A percentile compares a stretch with the other conserved stretches of the same genome.
phyloP scores from a whole-genome alignment of 2,888 invertebrate genomes.

The Lasioglossum vierecki region DNA sequence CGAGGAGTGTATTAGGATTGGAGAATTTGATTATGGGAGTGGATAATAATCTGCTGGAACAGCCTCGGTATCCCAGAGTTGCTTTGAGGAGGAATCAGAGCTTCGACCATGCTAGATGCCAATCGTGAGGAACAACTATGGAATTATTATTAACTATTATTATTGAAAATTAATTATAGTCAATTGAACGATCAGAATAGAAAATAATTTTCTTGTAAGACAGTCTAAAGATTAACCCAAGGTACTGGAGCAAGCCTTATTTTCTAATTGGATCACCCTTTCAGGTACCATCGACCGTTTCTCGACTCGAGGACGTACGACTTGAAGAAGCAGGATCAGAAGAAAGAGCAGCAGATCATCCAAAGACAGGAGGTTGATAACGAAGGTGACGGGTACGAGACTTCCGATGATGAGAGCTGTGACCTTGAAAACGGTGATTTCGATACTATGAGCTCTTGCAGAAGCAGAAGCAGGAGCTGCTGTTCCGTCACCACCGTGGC shows the following conservation, averaged over 20 bases:
- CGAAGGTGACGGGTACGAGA: slow-evolving; percentile 77
- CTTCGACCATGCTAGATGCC: slow-evolving; percentile 77
- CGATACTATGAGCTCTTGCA: slow-evolving; percentile 83
- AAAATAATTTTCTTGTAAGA: background rate
- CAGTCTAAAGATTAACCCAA: background rate
- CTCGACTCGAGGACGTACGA: slow-evolving; percentile 79
- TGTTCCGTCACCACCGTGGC: slow-evolving; percentile 88
- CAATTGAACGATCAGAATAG: no score
- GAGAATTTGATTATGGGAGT: slow-evolving; percentile 65
- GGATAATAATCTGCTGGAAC: slow-evolving; percentile 59
- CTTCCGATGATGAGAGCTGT: slow-evolving; percentile 81
- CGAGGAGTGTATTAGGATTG: slow-evolving; percentile 71
- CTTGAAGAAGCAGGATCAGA: slow-evolving; percentile 71
- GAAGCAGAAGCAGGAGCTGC: slow-evolving; percentile 84
- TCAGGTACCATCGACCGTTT: slow-evolving; percentile 68
- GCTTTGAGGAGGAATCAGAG: slow-evolving; percentile 79
- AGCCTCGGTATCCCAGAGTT: slow-evolving; percentile 53
- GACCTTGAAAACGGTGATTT: slow-evolving; percentile 80
- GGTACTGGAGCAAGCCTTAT: background rate
- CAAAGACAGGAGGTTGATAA: slow-evolving; percentile 63
- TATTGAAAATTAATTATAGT: no score
- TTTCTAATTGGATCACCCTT: background rate
- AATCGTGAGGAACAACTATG: slow-evolving; percentile 23
- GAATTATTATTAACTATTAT: background rate
- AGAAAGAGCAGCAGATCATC: slow-evolving; percentile 60